These are phyloP conservation scores for Pitangus sulphuratus DNA, from an alignment of 2,797 vertebrate species.

Conservation along the genomic window DNA sequence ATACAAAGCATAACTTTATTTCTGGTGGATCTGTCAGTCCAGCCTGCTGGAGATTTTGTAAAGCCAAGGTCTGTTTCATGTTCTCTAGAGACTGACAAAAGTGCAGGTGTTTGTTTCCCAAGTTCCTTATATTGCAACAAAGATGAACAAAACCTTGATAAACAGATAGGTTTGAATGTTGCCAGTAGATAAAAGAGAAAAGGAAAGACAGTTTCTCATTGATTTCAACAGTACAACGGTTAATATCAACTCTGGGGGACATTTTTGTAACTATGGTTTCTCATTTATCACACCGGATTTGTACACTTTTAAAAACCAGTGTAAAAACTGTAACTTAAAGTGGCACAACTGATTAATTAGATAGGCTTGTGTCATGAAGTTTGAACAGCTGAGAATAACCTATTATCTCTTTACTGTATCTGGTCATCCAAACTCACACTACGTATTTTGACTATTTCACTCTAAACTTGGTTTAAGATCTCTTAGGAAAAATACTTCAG, in stretches of 20 bases:
- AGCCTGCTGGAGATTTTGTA: background rate
- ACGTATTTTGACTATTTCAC: background rate
- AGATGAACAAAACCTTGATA: background rate
- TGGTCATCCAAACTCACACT: background rate
- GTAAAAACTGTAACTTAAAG: background rate
- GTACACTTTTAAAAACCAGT: background rate
- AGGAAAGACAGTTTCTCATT: background rate
- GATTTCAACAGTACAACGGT: background rate
- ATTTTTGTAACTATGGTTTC: background rate
- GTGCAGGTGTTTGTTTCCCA: background rate
- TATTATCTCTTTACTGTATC: background rate
- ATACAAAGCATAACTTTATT: background rate
- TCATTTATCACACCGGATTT: background rate
- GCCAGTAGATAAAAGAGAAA: background rate
- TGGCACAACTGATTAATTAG: background rate
- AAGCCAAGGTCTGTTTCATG: background rate
- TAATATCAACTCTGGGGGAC: background rate
- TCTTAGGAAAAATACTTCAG: background rate
- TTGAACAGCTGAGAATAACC: background rate
- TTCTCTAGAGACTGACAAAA: background rate
- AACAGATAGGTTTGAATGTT: background rate
- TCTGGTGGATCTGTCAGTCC: background rate
- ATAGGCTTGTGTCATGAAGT: background rate
- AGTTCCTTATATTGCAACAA: background rate
- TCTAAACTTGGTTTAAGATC: background rate